Evolutionary conservation across 2,888 invertebrate species (phyloP).

Genomic region (Dendrolimus pini): DNA sequence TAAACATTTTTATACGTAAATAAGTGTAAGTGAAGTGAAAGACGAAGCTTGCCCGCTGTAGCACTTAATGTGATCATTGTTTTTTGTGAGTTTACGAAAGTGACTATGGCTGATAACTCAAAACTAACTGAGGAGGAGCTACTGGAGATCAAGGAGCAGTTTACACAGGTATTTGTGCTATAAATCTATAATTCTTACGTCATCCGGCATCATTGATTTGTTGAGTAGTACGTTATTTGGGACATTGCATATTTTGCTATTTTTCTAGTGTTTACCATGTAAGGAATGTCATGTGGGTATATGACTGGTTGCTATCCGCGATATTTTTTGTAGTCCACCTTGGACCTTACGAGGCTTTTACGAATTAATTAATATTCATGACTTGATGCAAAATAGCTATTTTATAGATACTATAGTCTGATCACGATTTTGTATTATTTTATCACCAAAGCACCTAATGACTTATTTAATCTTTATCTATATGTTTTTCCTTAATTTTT

Average conservation of each 20-base stretch:
- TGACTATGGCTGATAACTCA: constrained; percentile 71
- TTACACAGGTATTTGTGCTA: constrained; percentile 77
- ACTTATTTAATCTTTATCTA: too few species aligned
- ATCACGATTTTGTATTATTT: too few species aligned
- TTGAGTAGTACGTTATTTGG: background rate
- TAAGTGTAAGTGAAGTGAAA: constrained; percentile 8
- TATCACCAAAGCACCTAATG: too few species aligned
- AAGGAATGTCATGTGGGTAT: background rate
- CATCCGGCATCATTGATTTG: background rate
- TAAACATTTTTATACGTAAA: background rate
- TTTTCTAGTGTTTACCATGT: background rate
- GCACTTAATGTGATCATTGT: constrained; percentile 43
- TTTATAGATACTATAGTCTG: too few species aligned
- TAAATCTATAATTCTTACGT: background rate
- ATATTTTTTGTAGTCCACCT: too few species aligned
- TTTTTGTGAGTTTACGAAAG: constrained; percentile 51
- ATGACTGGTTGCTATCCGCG: too few species aligned
- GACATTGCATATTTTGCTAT: background rate
- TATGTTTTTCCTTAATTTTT: too few species aligned
- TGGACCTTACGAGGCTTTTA: too few species aligned
- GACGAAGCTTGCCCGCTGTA: constrained; percentile 9
- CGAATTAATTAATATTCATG: too few species aligned
- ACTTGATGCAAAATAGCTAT: too few species aligned
- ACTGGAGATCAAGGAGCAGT: constrained; percentile 85
- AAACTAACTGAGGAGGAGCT: constrained; percentile 82